Conservation (phyloP, 1,140 invertebrate genomes). For the Aphelinus atriplicis region DNA sequence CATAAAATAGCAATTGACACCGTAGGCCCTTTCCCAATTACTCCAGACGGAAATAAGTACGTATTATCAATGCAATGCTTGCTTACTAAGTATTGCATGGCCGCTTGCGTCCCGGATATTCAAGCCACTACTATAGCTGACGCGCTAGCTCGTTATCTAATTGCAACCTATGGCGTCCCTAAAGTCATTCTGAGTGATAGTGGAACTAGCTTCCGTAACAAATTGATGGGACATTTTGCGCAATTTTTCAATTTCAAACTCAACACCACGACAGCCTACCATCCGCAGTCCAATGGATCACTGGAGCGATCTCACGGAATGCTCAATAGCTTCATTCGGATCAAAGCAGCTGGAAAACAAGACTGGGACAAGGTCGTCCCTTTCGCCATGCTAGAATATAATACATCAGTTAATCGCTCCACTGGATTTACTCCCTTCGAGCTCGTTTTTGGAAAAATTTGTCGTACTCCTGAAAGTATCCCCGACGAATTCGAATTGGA, state of each 20-base stretch:
- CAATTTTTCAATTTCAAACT: slow-evolving; percentile 35
- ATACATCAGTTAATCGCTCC: no score
- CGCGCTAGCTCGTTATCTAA: background rate
- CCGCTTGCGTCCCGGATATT: background rate
- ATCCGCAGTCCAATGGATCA: slow-evolving; percentile 39
- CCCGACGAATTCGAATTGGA: no score
- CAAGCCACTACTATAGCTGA: slow-evolving; percentile 15
- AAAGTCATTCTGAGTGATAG: slow-evolving; percentile 5
- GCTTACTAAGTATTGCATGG: slow-evolving; percentile 5
- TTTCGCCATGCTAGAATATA: no score
- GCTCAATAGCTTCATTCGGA: no score
- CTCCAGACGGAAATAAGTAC: background rate
- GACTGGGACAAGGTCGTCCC: no score
- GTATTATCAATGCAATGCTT: slow-evolving; percentile 19
- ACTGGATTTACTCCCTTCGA: no score
- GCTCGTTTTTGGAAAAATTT: no score
- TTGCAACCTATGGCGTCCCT: slow-evolving; percentile 2
- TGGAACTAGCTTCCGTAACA: slow-evolving; percentile 8
- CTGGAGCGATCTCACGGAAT: slow-evolving; percentile 37
- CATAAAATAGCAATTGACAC: slow-evolving; percentile 25
- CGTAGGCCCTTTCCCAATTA: slow-evolving; percentile 21
- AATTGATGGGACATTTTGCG: background rate
- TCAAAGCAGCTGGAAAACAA: no score
- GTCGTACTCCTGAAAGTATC: no score
- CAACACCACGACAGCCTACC: slow-evolving; percentile 15